Conservation (phyloP, 1,140 invertebrate species). For the Bombus sylvicola region DNA sequence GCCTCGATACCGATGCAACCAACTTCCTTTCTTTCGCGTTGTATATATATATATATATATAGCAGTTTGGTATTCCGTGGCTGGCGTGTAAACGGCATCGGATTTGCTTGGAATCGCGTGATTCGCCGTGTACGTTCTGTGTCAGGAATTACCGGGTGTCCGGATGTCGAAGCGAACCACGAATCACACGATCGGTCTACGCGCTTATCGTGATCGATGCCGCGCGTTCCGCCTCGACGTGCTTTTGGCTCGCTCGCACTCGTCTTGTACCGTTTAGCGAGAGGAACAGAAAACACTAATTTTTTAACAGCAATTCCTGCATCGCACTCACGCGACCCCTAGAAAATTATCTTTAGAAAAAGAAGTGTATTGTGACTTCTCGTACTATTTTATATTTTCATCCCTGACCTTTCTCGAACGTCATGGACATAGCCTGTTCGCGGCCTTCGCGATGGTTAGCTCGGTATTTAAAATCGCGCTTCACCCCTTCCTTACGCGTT, state of each 20-base stretch:
- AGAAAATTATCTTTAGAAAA: constrained; percentile 58
- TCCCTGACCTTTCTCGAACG: constrained; percentile 66
- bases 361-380: constrained; percentile 50
- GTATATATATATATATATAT: too few relatives aligned
- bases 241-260: not conserved
- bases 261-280: not conserved
- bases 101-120: not conserved
- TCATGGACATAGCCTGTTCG: constrained; percentile 32
- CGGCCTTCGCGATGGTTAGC: constrained; percentile 16
- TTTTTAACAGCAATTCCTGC: not conserved
- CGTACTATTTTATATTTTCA: constrained; percentile 60
- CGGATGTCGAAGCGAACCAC: constrained; percentile 43
- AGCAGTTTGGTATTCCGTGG: not conserved
- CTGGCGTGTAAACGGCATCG: not conserved
- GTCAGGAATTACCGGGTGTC: constrained; percentile 49
- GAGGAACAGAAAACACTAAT: not conserved
- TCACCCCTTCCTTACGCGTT: not conserved
- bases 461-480: constrained; percentile 50
- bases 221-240: not conserved
- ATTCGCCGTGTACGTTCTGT: not conserved
- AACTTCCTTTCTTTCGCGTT: not conserved
- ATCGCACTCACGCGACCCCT: constrained; percentile 9
- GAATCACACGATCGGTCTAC: constrained; percentile 22
- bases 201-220: constrained; percentile 49
- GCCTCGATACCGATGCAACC: not conserved